Base-by-base conservation (phyloP, 2,797 vertebrate genomes). In the Staurois parvus region DNA sequence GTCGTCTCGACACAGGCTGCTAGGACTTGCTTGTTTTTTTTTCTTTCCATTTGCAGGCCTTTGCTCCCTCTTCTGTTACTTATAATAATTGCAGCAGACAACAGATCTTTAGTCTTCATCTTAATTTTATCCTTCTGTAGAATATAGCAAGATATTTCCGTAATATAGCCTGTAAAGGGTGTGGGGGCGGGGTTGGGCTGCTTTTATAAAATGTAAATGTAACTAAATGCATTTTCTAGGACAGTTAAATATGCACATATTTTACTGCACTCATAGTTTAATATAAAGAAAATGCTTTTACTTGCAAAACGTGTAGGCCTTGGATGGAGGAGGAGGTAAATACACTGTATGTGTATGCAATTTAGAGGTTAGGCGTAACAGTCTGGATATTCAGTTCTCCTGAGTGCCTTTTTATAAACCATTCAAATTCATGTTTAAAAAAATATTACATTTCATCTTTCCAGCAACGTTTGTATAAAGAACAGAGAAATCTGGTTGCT, bases 1-100 rank as follows among this genome's bases (percentile, higher is more conserved):
- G n/a, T 64, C 4, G 17, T 2, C 48, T 13, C 21, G 3, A 6
- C 24, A 62, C n/a, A n/a, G 12, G 24, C 7, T 26, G 4, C 26
- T 29, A 11, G 64, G 28, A 13, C 9, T 9, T 13, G 0, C 26
- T 9, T 28, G 9, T 12, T 26, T 24, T 59, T 37, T 64, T 34
- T 30, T 32, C 56, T 21, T 9, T n/a, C 24, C 32, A 11, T 67
- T 4, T 78, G 21, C 10, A 52, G 62, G 12, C 74, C 8, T 30
- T 79, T 73, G 85, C 75, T 59, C 85, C 76, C 69, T 79, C 76
- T 79, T 29, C 40, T 87, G 85, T 32, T 56, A 15, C 6, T 4
- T 17, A 24, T 40, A 0, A 21, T 4, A 26, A 64, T 29, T 81
- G 37, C 73, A 81, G 12, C 66, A 59, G 9, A n/a, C 21, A 1